These are phyloP conservation scores for Crambe crambe DNA, from an alignment of 37 sponge, comb jelly and placozoan genomes.

Conservation along the genomic window DNA sequence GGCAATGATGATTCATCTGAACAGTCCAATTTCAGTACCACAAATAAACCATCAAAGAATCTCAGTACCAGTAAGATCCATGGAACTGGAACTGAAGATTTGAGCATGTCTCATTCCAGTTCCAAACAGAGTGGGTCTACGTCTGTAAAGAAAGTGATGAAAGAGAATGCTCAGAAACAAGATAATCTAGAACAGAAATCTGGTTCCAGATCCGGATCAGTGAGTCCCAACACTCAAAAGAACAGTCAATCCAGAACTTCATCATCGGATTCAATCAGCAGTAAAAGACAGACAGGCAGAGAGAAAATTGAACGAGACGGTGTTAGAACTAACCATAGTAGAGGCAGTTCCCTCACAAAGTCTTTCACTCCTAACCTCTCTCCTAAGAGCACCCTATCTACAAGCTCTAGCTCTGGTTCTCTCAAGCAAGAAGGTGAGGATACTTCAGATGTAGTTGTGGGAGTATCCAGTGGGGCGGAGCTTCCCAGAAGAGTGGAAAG, in stretches of 20 bases:
- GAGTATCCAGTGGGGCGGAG: not conserved
- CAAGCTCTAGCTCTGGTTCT: slow-evolving; percentile 30
- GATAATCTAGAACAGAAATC: not conserved
- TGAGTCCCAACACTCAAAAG: not conserved
- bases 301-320: not conserved
- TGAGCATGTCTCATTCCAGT: not conserved
- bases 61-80: too few species aligned
- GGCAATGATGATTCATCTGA: not conserved
- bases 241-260: not conserved
- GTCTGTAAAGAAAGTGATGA: not conserved
- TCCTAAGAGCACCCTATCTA: slow-evolving; percentile 33
- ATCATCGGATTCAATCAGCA: too few species aligned
- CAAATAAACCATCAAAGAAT: not conserved
- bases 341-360: not conserved
- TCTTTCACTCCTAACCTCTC: slow-evolving; percentile 25
- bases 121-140: too few species aligned
- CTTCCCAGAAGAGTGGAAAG: not conserved
- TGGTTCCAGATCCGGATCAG: slow-evolving; percentile 5
- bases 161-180: not conserved
- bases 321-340: not conserved
- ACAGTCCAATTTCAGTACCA: not conserved
- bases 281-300: not conserved
- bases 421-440: slow-evolving; percentile 3
- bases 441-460: not conserved
- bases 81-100: not conserved